These are phyloP conservation scores for Hypselothyrea guttata DNA, from an alignment of 2,888 invertebrate genomes.

Conservation along the genomic window DNA sequence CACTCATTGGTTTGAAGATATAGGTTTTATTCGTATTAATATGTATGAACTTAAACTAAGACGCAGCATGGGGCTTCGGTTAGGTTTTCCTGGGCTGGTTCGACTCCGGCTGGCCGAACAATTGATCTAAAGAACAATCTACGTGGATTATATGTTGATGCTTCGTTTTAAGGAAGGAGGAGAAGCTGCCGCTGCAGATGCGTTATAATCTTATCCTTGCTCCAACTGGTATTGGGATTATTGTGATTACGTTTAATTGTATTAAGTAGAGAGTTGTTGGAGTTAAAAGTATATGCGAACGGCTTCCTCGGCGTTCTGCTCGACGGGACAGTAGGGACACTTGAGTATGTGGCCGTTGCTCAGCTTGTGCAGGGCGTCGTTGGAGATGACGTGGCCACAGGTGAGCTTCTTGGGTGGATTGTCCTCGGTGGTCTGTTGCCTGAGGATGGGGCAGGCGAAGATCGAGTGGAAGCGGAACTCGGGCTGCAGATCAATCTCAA, in stretches of 20 bases:
- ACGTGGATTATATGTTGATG: slow-evolving; percentile 27
- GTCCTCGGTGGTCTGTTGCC: slow-evolving; percentile 96
- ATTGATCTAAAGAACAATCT: slow-evolving; percentile 58
- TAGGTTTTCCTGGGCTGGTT: slow-evolving; percentile 36
- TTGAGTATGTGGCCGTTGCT: slow-evolving; percentile 98
- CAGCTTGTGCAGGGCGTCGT: slow-evolving; percentile 97
- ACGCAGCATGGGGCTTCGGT: slow-evolving; percentile 36
- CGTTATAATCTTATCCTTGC: slow-evolving; percentile 1
- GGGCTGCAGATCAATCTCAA: slow-evolving; percentile 96
- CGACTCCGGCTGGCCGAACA: slow-evolving; percentile 48
- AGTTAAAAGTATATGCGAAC: slow-evolving; percentile 94
- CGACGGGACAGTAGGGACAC: slow-evolving; percentile 99
- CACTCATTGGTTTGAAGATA: too few species aligned
- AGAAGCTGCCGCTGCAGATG: slow-evolving; percentile 18
- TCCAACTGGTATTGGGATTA: too few species aligned
- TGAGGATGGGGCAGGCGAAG: slow-evolving; percentile 98
- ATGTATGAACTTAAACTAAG: slow-evolving; percentile 39
- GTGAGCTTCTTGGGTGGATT: slow-evolving; percentile 99
- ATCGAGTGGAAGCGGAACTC: slow-evolving; percentile 98
- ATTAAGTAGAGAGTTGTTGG: slow-evolving; percentile 12
- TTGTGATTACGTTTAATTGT: slow-evolving; percentile 22
- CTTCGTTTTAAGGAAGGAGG: slow-evolving; percentile 26
- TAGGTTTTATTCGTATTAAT: slow-evolving; percentile 29
- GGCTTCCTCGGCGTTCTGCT: slow-evolving; percentile 96
- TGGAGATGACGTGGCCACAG: slow-evolving; percentile 99